phyloP scores from a whole-genome alignment of 2,888 invertebrate genomes.

The Cantharis nigra region DNA sequence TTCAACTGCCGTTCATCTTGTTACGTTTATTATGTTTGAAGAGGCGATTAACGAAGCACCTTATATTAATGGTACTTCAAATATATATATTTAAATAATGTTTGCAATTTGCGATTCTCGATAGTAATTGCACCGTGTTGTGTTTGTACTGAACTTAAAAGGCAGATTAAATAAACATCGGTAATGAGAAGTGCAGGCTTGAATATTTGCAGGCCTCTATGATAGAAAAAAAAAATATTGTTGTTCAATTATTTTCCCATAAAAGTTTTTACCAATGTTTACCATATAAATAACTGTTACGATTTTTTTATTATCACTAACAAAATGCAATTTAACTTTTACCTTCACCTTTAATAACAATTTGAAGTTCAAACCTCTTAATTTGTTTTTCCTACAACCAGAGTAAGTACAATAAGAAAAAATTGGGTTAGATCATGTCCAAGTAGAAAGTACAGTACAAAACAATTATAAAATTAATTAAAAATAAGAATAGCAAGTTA shows the following conservation, averaged over 20 bases:
- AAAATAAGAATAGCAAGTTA: neutral
- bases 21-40: neutral
- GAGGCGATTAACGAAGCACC: neutral
- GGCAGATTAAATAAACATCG: neutral
- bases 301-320: neutral
- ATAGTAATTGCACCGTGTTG: neutral
- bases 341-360: neutral
- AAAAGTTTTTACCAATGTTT: neutral
- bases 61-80: neutral
- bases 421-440: neutral
- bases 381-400: no score
- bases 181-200: neutral
- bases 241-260: neutral
- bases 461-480: neutral
- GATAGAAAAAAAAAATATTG: neutral
- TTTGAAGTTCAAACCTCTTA: no score
- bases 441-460: neutral
- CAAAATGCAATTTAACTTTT: neutral
- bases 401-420: neutral
- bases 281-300: neutral
- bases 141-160: neutral
- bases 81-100: neutral
- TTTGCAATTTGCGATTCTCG: neutral
- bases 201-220: neutral
- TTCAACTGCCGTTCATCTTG: neutral